phyloP scores from a whole-genome alignment of 2,797 vertebrate species.

The Dendrocincla tyrannina region DNA sequence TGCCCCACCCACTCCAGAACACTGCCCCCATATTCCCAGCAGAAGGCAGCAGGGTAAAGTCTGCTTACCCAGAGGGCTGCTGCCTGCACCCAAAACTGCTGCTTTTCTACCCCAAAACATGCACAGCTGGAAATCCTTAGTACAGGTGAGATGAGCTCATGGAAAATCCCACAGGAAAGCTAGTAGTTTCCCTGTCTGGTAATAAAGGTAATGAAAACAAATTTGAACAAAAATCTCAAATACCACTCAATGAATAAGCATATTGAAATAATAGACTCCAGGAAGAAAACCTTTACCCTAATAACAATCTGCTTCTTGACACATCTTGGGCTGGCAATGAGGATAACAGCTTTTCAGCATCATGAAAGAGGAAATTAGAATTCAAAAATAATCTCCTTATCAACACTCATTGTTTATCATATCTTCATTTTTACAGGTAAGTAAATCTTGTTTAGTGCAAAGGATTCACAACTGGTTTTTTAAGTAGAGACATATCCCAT shows the following conservation, averaged over 20 bases:
- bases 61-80: background rate
- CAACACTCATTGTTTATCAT: background rate
- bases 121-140: background rate
- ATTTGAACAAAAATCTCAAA: background rate
- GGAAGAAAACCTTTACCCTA: background rate
- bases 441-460: background rate
- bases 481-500: background rate
- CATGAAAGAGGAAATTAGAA: background rate
- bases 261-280: background rate
- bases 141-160: background rate
- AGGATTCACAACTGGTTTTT: background rate
- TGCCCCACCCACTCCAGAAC: background rate
- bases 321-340: background rate
- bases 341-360: background rate
- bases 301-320: background rate
- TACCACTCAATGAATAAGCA: background rate
- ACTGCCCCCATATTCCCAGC: background rate
- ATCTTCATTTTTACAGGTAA: background rate
- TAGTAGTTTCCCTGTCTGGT: background rate
- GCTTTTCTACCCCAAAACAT: background rate
- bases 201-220: background rate
- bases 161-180: background rate
- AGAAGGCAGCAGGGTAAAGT: accelerated
- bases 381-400: background rate
- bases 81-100: background rate